Evolutionary conservation across 1,140 invertebrate genomes (phyloP).

Genomic region (Drosophila paulistorum): DNA sequence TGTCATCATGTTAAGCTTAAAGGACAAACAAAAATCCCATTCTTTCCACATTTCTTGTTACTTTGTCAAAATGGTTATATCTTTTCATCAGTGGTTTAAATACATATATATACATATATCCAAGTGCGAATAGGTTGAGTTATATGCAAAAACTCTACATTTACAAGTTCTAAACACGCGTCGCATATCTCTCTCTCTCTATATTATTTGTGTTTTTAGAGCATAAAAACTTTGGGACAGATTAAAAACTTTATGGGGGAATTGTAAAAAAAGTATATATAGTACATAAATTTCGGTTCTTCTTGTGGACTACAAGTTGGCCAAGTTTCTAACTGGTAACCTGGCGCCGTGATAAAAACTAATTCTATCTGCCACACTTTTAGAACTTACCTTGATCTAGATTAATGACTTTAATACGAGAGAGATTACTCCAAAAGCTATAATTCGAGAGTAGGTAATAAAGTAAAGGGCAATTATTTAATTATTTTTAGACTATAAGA

Average conservation of each 20-base stretch:
- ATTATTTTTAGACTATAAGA: not conserved
- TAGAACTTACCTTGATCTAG: not conserved
- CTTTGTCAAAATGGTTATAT: too few relatives aligned
- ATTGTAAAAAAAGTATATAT: not conserved
- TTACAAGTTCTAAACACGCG: too few relatives aligned
- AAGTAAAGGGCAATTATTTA: not conserved
- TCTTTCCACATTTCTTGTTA: too few relatives aligned
- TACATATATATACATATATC: too few relatives aligned
- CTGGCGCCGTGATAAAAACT: conserved; percentile 1
- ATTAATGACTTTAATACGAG: not conserved
- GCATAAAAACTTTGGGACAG: not conserved
- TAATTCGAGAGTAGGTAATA: not conserved
- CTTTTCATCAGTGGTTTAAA: too few relatives aligned
- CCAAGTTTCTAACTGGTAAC: not conserved
- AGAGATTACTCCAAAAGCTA: too few relatives aligned
- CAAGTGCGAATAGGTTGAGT: too few relatives aligned
- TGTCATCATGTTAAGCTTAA: too few relatives aligned
- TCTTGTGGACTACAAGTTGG: not conserved
- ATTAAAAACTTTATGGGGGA: not conserved
- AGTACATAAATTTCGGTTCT: not conserved
- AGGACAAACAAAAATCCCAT: too few relatives aligned
- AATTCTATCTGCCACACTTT: conserved; percentile 1
- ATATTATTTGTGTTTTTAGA: not conserved
- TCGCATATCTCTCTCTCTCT: too few relatives aligned
- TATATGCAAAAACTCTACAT: too few relatives aligned